Conservation (phyloP, 2,113 vertebrate species). For the Mus spicilegus region DNA sequence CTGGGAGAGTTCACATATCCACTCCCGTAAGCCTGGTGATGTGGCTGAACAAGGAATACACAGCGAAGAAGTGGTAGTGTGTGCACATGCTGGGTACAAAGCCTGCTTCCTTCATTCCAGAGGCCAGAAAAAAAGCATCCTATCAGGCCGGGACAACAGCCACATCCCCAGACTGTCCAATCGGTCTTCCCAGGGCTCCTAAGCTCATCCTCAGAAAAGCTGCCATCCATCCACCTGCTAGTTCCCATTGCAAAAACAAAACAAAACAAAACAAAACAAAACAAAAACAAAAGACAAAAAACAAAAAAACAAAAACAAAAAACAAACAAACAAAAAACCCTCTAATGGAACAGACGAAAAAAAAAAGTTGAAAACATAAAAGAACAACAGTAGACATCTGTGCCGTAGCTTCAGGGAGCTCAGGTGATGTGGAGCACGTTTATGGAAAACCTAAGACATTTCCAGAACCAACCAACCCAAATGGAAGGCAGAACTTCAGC, state of each 20-base stretch:
- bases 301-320: background rate
- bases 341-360: background rate
- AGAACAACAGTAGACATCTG: background rate
- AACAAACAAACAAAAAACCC: background rate
- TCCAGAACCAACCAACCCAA: background rate
- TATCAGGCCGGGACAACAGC: background rate
- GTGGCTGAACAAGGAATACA: background rate
- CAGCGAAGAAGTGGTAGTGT: background rate
- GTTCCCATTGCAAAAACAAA: background rate
- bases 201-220: background rate
- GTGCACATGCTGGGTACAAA: conserved; percentile 42
- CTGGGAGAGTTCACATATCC: conserved; percentile 64
- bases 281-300: too few species aligned
- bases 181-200: background rate
- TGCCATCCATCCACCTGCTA: background rate
- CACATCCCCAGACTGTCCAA: background rate
- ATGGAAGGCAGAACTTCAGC: background rate
- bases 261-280: too few species aligned
- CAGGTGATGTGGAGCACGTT: accelerated
- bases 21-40: conserved; percentile 51
- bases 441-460: background rate
- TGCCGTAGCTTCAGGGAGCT: background rate
- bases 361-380: background rate
- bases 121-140: background rate
- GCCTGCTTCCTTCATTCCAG: conserved; percentile 65